Evolutionary conservation across 2,797 vertebrate genomes (phyloP).

Genomic region (Gymnoscopelus braueri): DNA sequence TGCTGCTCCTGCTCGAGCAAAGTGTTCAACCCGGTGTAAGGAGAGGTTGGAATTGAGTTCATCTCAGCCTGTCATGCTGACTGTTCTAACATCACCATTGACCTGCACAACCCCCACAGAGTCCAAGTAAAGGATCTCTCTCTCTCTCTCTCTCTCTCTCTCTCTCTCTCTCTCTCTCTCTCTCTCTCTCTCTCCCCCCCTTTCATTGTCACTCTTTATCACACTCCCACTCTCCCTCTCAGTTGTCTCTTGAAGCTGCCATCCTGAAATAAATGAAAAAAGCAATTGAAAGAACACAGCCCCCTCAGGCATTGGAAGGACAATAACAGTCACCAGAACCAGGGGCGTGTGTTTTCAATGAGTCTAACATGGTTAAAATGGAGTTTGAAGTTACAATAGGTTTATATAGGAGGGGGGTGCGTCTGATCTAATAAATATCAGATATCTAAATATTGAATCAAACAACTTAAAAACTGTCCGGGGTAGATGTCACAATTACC

Average conservation of each 20-base stretch:
- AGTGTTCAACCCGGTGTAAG: slow-evolving; percentile 80
- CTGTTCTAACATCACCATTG: slow-evolving; percentile 62
- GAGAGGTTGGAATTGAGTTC: slow-evolving; percentile 78
- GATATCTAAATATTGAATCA: too few relatives aligned
- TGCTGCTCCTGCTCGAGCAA: slow-evolving; percentile 74
- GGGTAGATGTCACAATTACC: too few relatives aligned
- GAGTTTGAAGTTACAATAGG: too few relatives aligned
- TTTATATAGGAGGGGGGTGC: too few relatives aligned
- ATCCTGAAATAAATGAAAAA: too few relatives aligned
- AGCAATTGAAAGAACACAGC: too few relatives aligned
- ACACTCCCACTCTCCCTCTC: slow-evolving; percentile 9
- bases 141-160: neutral
- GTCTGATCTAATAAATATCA: too few relatives aligned
- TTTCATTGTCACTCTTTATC: neutral
- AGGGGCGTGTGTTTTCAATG: too few relatives aligned
- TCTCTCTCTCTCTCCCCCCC: neutral
- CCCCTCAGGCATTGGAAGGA: too few relatives aligned
- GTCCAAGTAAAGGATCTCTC: slow-evolving; percentile 25
- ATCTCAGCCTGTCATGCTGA: slow-evolving; percentile 84
- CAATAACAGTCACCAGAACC: too few relatives aligned
- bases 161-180: neutral
- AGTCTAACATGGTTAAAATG: too few relatives aligned
- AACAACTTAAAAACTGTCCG: too few relatives aligned
- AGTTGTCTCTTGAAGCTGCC: neutral
- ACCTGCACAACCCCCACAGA: slow-evolving; percentile 31